Base-by-base conservation (phyloP, 2,888 invertebrate species). In the Habrosyne pyritoides region DNA sequence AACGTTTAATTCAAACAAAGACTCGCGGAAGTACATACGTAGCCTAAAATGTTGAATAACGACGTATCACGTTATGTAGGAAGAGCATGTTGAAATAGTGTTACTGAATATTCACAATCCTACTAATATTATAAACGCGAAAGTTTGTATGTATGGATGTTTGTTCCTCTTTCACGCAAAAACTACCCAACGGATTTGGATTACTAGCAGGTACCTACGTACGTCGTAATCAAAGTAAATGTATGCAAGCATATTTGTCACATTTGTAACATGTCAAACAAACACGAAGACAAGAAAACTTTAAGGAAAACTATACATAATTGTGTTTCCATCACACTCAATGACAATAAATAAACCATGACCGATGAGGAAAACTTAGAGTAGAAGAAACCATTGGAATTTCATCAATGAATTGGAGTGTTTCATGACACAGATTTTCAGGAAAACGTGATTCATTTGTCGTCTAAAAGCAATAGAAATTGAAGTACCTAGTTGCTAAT, bases 1-100 rank as follows among this genome's bases (percentile, higher is more conserved):
- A 42, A 42, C 42, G 18, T 18, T 24, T 53, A 53, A 47, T 14
- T 55, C 10, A 52, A 55, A 55, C 52, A 55, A 52, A 55, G 55
- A 55, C 24, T 55, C 52, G 26, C 55, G 55, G 55, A 55, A 52
- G 52, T 33, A n/a, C 21, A 47, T 14, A 33, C n/a, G 1, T n/a
- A 36, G 14, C n/a, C 36, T 14, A 12, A 33, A 24, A 24, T 24
- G 24, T 24, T 24, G 24, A 5, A n/a, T 33, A 33, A 33, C 33
- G 10, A 10, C 12, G 33, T 12, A 33, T 33, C 33, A 33, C n/a
- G 6, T 24, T 24, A 24, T 24, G 24, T 24, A 24, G 24, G 24
- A 24, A 24, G 24, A 7, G 4, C 3, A 24, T 5, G 24, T 24
- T n/a, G n/a, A n/a, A n/a, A n/a, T n/a, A n/a, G n/a, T n/a, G n/a